Conservation (phyloP, 2,888 invertebrate genomes). For the Cordilura impudica region DNA sequence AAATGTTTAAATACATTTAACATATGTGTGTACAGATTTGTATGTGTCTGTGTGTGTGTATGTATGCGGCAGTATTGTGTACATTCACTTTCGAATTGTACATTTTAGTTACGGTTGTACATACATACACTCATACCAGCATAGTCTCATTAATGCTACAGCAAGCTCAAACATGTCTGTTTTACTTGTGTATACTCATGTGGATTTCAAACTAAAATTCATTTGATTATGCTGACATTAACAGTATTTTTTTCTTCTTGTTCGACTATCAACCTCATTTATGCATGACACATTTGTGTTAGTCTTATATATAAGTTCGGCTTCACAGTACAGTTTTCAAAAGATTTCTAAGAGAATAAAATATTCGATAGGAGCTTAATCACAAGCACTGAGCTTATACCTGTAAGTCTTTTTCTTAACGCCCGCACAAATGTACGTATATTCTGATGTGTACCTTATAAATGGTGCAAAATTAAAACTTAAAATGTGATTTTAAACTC, state of each 20-base stretch:
- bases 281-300: not conserved
- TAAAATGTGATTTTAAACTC: too few relatives aligned
- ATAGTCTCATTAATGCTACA: not conserved
- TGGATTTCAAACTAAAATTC: conserved; percentile 12
- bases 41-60: not conserved
- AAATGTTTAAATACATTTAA: conserved; percentile 46
- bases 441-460: too few relatives aligned
- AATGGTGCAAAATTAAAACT: too few relatives aligned
- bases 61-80: too few relatives aligned
- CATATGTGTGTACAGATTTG: conserved; percentile 44
- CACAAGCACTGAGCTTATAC: too few relatives aligned
- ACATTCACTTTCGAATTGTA: not conserved
- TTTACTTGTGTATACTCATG: conserved; percentile 9
- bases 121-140: not conserved
- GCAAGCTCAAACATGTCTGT: not conserved
- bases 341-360: too few relatives aligned
- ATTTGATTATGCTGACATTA: conserved; percentile 38
- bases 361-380: too few relatives aligned
- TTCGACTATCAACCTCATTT: not conserved
- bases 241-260: not conserved
- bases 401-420: too few relatives aligned
- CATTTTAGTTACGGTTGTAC: not conserved
- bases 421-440: too few relatives aligned
- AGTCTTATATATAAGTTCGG: too few relatives aligned
- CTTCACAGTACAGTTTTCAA: too few relatives aligned